These are phyloP conservation scores for Muscina levida DNA, from an alignment of 2,888 invertebrate species.

Conservation along the genomic window DNA sequence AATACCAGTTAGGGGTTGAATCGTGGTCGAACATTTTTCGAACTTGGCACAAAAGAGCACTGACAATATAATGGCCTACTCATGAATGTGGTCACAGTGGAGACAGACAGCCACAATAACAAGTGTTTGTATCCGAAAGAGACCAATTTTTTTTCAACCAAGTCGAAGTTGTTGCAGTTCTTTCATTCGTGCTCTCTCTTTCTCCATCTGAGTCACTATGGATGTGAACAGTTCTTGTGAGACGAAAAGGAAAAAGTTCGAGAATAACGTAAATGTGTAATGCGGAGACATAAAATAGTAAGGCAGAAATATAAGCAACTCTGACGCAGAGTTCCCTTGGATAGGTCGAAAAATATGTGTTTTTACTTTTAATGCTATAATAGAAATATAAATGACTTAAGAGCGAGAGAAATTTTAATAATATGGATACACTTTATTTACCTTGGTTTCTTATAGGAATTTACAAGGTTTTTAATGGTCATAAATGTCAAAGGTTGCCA, in stretches of 20 bases:
- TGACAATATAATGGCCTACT: slow-evolving; percentile 22
- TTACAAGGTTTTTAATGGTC: too few species aligned
- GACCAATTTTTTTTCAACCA: slow-evolving; percentile 12
- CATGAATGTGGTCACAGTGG: background rate
- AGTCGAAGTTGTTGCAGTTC: background rate
- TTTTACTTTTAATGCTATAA: too few species aligned
- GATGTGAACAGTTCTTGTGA: too few species aligned
- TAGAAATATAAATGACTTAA: too few species aligned
- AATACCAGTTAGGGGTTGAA: slow-evolving; percentile 15
- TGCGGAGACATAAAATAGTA: too few species aligned
- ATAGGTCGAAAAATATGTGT: background rate
- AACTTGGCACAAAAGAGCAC: slow-evolving; percentile 17
- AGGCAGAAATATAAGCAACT: too few species aligned
- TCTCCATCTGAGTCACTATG: background rate
- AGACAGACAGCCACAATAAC: slow-evolving; percentile 27
- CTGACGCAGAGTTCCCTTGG: slow-evolving; percentile 2
- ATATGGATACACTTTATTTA: too few species aligned
- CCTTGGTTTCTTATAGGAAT: too few species aligned
- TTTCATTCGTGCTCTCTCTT: background rate
- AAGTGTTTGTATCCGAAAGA: slow-evolving; percentile 51
- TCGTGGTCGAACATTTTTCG: slow-evolving; percentile 1
- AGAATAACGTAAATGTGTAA: background rate
- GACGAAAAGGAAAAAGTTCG: slow-evolving; percentile 3
- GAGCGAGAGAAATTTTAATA: too few species aligned
- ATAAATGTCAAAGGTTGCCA: too few species aligned